Percentiles rank a stretch among this genome's conserved stretches.
Evolutionary conservation across 2,888 invertebrate genomes (phyloP).

Genomic region (Arge pagana): DNA sequence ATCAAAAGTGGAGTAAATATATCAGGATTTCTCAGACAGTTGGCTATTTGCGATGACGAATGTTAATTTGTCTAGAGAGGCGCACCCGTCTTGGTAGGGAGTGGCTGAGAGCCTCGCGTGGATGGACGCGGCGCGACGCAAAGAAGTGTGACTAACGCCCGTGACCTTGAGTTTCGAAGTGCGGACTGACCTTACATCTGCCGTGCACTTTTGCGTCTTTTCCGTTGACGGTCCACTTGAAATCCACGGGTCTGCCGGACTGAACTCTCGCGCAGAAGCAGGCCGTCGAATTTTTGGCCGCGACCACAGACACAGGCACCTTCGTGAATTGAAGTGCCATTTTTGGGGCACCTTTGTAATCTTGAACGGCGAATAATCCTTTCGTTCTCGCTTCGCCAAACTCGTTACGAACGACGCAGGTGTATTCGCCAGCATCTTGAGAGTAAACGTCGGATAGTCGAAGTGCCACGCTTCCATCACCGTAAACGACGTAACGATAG

Average conservation of each 20-base stretch:
- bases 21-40: too few species aligned
- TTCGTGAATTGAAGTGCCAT: conserved; percentile 60
- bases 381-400: conserved; percentile 65
- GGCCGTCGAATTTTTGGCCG: conserved; percentile 59
- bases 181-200: conserved; percentile 46
- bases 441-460: conserved; percentile 65
- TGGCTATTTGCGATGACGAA: too few species aligned
- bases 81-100: too few species aligned
- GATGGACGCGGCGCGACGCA: too few species aligned
- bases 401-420: conserved; percentile 68
- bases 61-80: too few species aligned
- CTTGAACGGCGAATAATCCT: conserved; percentile 59
- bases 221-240: conserved; percentile 65
- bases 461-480: conserved; percentile 63
- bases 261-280: conserved; percentile 64
- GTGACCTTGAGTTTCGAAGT: too few species aligned
- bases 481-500: conserved; percentile 61
- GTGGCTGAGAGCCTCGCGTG: too few species aligned
- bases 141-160: conserved; percentile 42
- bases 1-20: too few species aligned
- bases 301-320: conserved; percentile 61
- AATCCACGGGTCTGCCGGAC: conserved; percentile 55
- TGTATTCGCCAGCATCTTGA: conserved; percentile 70
- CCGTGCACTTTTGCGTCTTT: conserved; percentile 53
- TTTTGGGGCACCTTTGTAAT: conserved; percentile 41